Evolutionary conservation across 2,113 vertebrate genomes (phyloP).

Genomic region (Corynorhinus townsendii): DNA sequence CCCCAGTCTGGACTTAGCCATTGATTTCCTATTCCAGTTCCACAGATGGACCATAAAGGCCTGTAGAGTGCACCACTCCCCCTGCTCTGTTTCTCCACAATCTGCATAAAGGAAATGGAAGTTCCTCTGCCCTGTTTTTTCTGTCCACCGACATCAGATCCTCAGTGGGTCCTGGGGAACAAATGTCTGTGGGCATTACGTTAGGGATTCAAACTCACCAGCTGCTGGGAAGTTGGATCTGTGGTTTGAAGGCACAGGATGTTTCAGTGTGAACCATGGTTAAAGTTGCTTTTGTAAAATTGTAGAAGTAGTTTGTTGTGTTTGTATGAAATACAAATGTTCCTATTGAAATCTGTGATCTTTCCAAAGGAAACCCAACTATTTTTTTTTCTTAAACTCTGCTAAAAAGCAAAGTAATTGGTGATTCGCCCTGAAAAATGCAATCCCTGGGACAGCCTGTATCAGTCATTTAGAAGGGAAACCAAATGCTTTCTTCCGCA

Average conservation of each 20-base stretch:
- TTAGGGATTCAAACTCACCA: background rate
- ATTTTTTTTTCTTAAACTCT: background rate
- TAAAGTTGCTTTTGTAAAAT: slow-evolving; percentile 33
- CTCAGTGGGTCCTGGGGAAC: background rate
- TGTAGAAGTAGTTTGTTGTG: slow-evolving; percentile 3
- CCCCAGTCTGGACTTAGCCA: slow-evolving; percentile 57
- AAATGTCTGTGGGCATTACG: background rate
- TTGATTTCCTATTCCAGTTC: slow-evolving; percentile 63
- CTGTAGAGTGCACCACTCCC: background rate
- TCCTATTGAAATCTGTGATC: slow-evolving; percentile 23
- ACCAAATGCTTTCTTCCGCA: slow-evolving; percentile 80
- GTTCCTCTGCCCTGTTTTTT: background rate
- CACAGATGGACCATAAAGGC: slow-evolving; percentile 44
- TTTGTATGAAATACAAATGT: background rate
- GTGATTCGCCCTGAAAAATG: slow-evolving; percentile 77
- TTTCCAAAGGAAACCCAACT: background rate
- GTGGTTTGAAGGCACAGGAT: slow-evolving; percentile 44
- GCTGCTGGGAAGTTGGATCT: slow-evolving; percentile 29
- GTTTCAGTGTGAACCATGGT: slow-evolving; percentile 13
- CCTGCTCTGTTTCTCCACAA: background rate
- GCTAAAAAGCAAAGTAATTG: slow-evolving; percentile 75
- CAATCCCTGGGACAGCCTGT: slow-evolving; percentile 76
- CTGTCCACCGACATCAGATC: background rate
- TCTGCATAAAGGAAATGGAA: slow-evolving; percentile 47
- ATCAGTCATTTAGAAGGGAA: slow-evolving; percentile 79